Evolutionary conservation across 2,888 invertebrate species (phyloP).

Genomic region (Acrobasis suavella): DNA sequence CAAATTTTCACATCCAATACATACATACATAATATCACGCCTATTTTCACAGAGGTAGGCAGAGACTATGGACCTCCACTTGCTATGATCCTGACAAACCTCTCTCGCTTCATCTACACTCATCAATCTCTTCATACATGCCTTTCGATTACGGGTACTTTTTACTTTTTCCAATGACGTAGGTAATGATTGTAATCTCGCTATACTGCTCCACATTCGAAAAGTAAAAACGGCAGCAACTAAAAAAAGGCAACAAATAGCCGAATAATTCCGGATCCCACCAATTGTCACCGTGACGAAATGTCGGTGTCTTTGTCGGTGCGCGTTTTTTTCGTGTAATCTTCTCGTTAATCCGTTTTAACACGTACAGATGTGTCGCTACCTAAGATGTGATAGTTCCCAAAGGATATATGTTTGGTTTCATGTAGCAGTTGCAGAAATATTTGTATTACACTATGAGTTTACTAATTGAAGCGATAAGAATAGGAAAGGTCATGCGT

Average conservation of each 20-base stretch:
- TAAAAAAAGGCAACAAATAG: constrained; percentile 39
- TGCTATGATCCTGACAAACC: too few species aligned
- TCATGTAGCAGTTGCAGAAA: not conserved
- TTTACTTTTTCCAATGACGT: too few species aligned
- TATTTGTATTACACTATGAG: not conserved
- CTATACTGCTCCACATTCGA: constrained; percentile 44
- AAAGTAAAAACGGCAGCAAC: constrained; percentile 40
- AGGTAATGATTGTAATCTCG: not conserved
- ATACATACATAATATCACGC: too few species aligned
- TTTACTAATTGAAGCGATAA: too few species aligned
- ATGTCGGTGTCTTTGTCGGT: constrained; percentile 74
- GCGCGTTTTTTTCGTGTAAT: constrained; percentile 71
- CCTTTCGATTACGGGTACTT: too few species aligned
- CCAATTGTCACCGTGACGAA: constrained; percentile 76
- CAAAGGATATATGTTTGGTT: constrained; percentile 40
- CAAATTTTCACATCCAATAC: constrained; percentile 2
- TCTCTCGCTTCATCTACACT: too few species aligned
- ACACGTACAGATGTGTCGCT: constrained; percentile 74
- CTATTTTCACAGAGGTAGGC: too few species aligned
- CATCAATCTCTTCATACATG: too few species aligned
- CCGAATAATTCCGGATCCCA: constrained; percentile 70
- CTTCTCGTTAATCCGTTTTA: constrained; percentile 79
- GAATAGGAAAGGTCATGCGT: too few species aligned
- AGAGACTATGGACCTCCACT: too few species aligned
- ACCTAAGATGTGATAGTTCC: constrained; percentile 50